A percentile compares a stretch with the other conserved stretches of the same genome.
Conservation (phyloP, 2,888 invertebrate genomes). For the Cephus pulcher region DNA sequence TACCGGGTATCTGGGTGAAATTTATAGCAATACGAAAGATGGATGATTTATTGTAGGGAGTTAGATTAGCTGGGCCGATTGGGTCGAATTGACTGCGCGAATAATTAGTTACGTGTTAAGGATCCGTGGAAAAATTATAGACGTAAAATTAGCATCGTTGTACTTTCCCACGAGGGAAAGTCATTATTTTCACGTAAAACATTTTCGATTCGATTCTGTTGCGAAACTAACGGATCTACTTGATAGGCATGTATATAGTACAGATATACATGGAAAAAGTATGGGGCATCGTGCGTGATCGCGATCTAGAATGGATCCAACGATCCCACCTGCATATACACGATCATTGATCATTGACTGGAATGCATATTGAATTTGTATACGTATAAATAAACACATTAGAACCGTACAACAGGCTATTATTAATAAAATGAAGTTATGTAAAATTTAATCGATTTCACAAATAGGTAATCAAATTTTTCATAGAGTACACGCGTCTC, state of each 20-base stretch:
- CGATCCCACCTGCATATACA: not conserved
- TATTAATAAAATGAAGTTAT: not conserved
- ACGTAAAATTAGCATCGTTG: too few relatives aligned
- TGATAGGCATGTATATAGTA: not conserved
- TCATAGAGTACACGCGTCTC: slow-evolving; percentile 19
- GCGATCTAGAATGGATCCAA: not conserved
- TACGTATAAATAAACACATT: not conserved
- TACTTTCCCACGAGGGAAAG: not conserved
- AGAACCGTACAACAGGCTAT: not conserved
- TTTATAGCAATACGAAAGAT: not conserved
- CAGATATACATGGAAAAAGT: not conserved
- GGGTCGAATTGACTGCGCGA: not conserved
- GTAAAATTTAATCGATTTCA: not conserved
- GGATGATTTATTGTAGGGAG: not conserved
- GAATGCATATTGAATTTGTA: not conserved
- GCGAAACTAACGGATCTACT: not conserved
- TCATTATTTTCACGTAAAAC: not conserved
- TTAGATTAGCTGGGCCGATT: not conserved
- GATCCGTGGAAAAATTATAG: not conserved
- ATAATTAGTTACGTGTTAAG: not conserved
- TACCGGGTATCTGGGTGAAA: not conserved
- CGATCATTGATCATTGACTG: not conserved
- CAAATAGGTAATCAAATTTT: not conserved
- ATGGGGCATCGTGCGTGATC: not conserved
- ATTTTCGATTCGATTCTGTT: not conserved